phyloP scores from a whole-genome alignment of 2,113 vertebrate species.

The Tilapia sparmanii region DNA sequence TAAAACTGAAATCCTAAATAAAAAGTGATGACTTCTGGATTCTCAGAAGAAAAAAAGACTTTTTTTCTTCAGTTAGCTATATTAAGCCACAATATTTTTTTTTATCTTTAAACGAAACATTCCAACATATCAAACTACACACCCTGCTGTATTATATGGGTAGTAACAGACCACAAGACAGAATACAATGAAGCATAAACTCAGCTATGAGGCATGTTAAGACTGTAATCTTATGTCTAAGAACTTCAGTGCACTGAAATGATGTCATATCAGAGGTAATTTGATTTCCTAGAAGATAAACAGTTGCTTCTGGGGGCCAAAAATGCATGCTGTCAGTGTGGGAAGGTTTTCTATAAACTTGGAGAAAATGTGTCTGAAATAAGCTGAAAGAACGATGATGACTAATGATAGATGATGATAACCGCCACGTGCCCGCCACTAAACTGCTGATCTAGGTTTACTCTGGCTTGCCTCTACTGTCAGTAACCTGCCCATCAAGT shows the following conservation, averaged over 20 bases:
- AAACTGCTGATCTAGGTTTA: background rate
- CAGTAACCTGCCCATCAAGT: background rate
- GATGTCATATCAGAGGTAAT: background rate
- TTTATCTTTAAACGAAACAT: background rate
- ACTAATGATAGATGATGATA: background rate
- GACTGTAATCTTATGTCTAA: background rate
- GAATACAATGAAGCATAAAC: background rate
- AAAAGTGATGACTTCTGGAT: background rate
- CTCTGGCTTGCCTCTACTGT: background rate
- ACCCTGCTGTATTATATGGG: background rate
- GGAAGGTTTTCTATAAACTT: background rate
- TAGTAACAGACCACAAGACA: conserved; percentile 5
- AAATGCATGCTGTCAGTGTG: background rate
- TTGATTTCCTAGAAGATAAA: background rate
- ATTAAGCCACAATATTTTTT: background rate
- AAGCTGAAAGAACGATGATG: background rate
- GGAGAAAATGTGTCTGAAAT: background rate
- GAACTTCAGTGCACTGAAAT: background rate
- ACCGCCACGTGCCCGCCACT: background rate
- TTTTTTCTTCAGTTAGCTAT: background rate
- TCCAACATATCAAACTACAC: background rate
- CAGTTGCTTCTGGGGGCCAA: background rate
- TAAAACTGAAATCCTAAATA: background rate
- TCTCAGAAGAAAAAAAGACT: background rate
- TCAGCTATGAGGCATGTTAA: background rate